Percentiles rank a stretch among this genome's conserved stretches.
Evolutionary conservation across 2,888 invertebrate species (phyloP).

Genomic region (Dolichopus griseipennis): DNA sequence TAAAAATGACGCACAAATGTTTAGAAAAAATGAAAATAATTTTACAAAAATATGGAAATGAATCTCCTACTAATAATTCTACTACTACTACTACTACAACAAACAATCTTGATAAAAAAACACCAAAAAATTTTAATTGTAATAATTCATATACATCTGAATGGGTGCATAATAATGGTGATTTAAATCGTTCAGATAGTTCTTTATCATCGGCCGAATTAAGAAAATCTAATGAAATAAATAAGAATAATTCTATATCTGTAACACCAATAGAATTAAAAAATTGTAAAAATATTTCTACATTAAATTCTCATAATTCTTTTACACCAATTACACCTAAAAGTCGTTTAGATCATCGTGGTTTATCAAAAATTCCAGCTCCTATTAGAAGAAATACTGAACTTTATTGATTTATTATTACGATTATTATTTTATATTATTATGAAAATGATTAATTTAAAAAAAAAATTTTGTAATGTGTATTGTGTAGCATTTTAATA

Average conservation of each 20-base stretch:
- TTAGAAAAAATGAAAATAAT: slow-evolving; percentile 67
- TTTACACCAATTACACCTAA: slow-evolving; percentile 29
- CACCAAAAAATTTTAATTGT: slow-evolving; percentile 45
- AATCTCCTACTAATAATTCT: neutral
- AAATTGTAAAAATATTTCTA: slow-evolving; percentile 34
- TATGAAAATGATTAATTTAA: too few species aligned
- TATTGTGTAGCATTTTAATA: too few species aligned
- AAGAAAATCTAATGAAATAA: slow-evolving; percentile 24
- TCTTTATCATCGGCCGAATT: slow-evolving; percentile 39
- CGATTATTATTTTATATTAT: too few species aligned
- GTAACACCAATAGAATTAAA: slow-evolving; percentile 28
- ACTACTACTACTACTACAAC: too few species aligned
- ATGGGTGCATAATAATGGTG: slow-evolving; percentile 65
- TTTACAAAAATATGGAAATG: slow-evolving; percentile 49
- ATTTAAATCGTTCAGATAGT: slow-evolving; percentile 52
- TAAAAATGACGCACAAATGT: slow-evolving; percentile 63
- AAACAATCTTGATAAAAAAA: slow-evolving; percentile 20
- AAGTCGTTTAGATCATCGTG: slow-evolving; percentile 33
- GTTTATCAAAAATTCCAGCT: slow-evolving; percentile 41
- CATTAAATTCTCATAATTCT: slow-evolving; percentile 18
- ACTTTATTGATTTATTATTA: slow-evolving; percentile 32
- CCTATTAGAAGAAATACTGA: slow-evolving; percentile 40
- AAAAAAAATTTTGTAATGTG: too few species aligned
- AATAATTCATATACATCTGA: slow-evolving; percentile 58
- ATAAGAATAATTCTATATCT: slow-evolving; percentile 38